Conservation (phyloP, 1,140 invertebrate genomes). For the Nylanderia fulva region DNA sequence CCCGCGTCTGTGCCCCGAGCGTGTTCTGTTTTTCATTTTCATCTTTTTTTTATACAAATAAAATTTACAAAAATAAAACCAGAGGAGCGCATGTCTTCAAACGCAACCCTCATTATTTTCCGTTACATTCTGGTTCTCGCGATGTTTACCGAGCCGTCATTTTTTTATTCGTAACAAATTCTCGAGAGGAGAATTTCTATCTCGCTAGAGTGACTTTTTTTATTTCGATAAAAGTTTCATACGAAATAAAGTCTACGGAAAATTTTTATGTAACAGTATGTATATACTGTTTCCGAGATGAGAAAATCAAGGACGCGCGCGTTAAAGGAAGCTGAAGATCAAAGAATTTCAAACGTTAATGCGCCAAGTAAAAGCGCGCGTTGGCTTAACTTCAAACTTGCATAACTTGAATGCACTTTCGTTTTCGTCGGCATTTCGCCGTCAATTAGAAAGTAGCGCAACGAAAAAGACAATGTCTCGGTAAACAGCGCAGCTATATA, state of each 20-base stretch:
- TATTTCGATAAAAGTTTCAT: background rate
- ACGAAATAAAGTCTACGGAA: no score
- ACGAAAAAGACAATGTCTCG: conserved; percentile 49
- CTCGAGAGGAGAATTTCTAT: background rate
- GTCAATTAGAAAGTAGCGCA: conserved; percentile 48
- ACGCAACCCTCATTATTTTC: conserved; percentile 47
- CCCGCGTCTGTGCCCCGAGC: conserved; percentile 76
- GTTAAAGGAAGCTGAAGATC: background rate
- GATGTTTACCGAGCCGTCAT: conserved; percentile 13
- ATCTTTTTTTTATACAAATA: conserved; percentile 79
- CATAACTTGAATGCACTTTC: conserved; percentile 39
- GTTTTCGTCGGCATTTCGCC: conserved; percentile 32
- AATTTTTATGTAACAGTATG: background rate
- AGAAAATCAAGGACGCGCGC: background rate
- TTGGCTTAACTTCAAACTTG: conserved; percentile 21
- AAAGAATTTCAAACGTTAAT: conserved; percentile 7
- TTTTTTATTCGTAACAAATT: background rate
- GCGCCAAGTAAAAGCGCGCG: background rate
- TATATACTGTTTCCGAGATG: background rate
- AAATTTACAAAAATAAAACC: conserved; percentile 78
- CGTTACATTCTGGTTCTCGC: conserved; percentile 34
- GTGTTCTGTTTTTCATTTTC: conserved; percentile 81
- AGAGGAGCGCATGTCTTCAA: conserved; percentile 49
- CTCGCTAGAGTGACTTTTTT: background rate
- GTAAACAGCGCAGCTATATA: conserved; percentile 24